Conservation (phyloP, 2,888 invertebrate genomes). For the Hirtodrosophila histrioides region DNA sequence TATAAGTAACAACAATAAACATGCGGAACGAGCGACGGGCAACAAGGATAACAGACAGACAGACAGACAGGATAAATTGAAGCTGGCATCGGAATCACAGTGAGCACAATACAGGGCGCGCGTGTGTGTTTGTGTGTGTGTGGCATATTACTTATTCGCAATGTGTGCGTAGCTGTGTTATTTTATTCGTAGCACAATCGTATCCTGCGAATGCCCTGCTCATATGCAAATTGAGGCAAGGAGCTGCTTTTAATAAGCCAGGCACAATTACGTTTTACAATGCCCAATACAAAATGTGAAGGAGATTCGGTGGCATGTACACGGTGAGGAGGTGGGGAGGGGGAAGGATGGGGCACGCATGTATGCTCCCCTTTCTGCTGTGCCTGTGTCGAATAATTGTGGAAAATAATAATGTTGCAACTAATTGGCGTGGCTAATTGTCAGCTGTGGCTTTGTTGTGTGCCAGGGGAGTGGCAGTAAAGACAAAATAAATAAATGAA, state of each 20-base stretch:
- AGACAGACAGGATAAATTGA: conserved; percentile 40
- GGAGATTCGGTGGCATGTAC: not conserved
- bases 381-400: conserved; percentile 43
- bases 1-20: conserved; percentile 43
- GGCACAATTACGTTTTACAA: conserved; percentile 57
- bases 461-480: conserved; percentile 30
- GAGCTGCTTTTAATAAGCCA: conserved; percentile 62
- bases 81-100: conserved; percentile 54
- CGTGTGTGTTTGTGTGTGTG: conserved; percentile 5
- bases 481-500: conserved; percentile 44
- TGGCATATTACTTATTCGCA: conserved; percentile 24
- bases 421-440: conserved; percentile 73
- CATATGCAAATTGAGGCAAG: conserved; percentile 61
- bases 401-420: conserved; percentile 62
- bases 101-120: conserved; percentile 3
- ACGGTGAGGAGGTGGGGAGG: too few relatives aligned
- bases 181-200: conserved; percentile 12
- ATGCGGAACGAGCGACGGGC: conserved; percentile 11
- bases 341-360: not conserved
- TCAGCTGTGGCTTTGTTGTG: conserved; percentile 11
- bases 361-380: not conserved
- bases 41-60: conserved; percentile 7
- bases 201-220: conserved; percentile 21
- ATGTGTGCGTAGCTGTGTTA: conserved; percentile 13
- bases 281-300: conserved; percentile 27